Evolutionary conservation across 2,888 invertebrate species (phyloP), one percentile per base, ranked within the genome.

Genomic region (Apomyelois bistriatella): DNA sequence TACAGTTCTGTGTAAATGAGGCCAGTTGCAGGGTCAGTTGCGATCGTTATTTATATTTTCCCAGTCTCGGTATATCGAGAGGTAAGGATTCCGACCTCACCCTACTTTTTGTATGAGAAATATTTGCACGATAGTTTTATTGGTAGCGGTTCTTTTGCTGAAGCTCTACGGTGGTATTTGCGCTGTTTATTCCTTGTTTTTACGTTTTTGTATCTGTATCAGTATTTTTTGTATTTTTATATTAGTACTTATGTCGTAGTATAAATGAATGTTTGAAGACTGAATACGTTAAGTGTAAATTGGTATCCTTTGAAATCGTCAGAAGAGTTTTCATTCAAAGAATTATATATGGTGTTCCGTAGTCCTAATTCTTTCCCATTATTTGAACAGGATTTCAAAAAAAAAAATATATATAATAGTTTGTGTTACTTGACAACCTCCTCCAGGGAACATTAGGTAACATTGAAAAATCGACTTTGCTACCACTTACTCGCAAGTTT

Each of bases 21-120:
- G 36, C 42, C 48, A 9, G 51, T 30, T 22, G 55, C 59, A 57
- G 65, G 68, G 69, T 72, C 69, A 68, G 66, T 61, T 54, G 13
- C 60, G 64, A 61, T 66, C 62, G 68, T 72, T 72, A 73, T 74
- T 72, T 72, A 70, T 73, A 70, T 70, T 69, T 70, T 57, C 62
- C 61, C 61, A 32, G 60, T 58, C 57, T 57, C 55, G 59, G 59
- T 60, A 64, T 66, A 68, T 50, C 60, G 66, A 65, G 61, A 62
- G 60, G 60, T 62, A n/a, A n/a, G n/a, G n/a, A 64, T 64, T 66
- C n/a, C 37, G 13, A 15, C 41, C 40, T 32, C 32, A 35, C 17
- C 32, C 41, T 22, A 48, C 32, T 42, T 41, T 40, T 51, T 43
- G 35, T 51, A 43, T 43, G 43, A 51, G 42, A 30, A 43, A 51